These are phyloP conservation scores for Neopelma chrysocephalum DNA, from an alignment of 2,797 vertebrate species.

Conservation along the genomic window DNA sequence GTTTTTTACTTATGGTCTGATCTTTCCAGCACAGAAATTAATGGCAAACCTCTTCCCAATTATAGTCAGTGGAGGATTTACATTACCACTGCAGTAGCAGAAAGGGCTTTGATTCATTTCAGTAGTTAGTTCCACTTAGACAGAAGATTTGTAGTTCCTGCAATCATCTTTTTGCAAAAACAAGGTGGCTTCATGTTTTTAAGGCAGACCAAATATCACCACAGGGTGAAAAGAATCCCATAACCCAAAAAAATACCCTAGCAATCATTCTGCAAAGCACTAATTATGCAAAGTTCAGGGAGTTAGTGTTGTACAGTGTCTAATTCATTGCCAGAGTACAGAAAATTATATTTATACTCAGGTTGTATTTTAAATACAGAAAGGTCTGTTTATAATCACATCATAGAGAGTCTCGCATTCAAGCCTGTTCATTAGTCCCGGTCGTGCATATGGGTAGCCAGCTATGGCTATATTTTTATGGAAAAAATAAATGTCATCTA, in stretches of 20 bases:
- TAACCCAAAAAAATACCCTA: background rate
- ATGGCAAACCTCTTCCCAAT: background rate
- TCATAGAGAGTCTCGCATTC: background rate
- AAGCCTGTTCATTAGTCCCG: slow-evolving; percentile 18
- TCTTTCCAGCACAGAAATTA: background rate
- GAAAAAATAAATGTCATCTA: slow-evolving; percentile 29
- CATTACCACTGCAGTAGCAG: background rate
- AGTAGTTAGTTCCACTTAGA: background rate
- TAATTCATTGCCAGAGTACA: background rate
- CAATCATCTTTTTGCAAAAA: background rate
- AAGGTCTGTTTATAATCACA: background rate
- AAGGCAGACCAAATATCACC: background rate
- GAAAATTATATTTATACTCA: background rate
- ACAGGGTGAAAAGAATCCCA: background rate
- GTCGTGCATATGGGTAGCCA: background rate
- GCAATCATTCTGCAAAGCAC: background rate
- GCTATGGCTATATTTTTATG: background rate
- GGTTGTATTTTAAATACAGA: slow-evolving; percentile 34
- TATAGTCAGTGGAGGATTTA: background rate
- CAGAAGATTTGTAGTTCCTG: background rate
- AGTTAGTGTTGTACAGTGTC: background rate
- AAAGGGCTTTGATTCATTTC: background rate
- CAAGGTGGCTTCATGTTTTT: background rate
- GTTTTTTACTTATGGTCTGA: background rate
- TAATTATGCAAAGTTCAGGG: background rate